phyloP scores from a whole-genome alignment of 1,140 invertebrate species.

The Listronotus bonariensis region DNA sequence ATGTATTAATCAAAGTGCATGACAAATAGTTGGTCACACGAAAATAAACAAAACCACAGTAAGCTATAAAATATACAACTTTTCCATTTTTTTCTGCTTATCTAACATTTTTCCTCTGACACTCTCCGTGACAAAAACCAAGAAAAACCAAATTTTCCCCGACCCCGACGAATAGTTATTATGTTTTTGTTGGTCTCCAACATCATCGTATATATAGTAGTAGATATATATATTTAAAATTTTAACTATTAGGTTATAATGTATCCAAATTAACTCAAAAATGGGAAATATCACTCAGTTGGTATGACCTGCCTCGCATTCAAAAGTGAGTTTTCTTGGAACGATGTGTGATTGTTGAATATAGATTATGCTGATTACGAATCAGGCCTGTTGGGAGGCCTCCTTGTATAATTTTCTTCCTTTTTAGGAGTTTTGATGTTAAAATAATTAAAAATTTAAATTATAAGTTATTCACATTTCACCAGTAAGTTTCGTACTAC shows the following conservation, averaged over 20 bases:
- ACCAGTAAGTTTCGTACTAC: no score
- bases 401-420: conserved; percentile 8
- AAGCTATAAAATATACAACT: no score
- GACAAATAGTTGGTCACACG: no score
- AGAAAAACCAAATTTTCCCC: not conserved
- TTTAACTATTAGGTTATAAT: conserved; percentile 62
- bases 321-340: conserved; percentile 71
- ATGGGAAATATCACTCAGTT: conserved; percentile 62
- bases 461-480: no score
- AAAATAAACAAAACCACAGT: no score
- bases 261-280: conserved; percentile 73
- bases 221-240: conserved; percentile 58
- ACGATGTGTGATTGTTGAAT: conserved; percentile 70
- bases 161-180: conserved; percentile 46
- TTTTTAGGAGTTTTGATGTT: not conserved
- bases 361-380: conserved; percentile 48
- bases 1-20: no score
- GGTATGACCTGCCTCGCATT: conserved; percentile 68
- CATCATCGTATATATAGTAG: conserved; percentile 57
- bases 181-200: conserved; percentile 57
- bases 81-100: no score
- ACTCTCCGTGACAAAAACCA: not conserved
- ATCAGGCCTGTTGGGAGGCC: conserved; percentile 36
- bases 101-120: not conserved
- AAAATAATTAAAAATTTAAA: no score